Conservation (phyloP, 2,888 invertebrate genomes). For the Gonocerus acuteangulatus region DNA sequence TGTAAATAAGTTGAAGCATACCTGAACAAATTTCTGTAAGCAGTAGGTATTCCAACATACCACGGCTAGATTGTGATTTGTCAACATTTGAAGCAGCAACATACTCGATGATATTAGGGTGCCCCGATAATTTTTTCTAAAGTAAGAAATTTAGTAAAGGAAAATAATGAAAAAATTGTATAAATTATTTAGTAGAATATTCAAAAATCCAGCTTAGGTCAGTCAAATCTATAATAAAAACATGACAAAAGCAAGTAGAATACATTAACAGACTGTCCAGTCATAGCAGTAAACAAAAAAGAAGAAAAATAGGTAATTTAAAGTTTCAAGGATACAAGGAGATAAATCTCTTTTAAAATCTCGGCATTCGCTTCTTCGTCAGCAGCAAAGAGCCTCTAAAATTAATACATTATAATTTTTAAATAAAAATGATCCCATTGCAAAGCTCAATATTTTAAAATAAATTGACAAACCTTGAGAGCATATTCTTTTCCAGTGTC, state of each 20-base stretch:
- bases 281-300: too few relatives aligned
- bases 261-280: neutral
- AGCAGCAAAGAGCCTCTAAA: conserved; percentile 67
- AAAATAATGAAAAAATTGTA: neutral
- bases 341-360: conserved; percentile 74
- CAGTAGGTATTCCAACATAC: conserved; percentile 81
- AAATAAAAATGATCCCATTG: neutral
- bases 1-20: conserved; percentile 38
- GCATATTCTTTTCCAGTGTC: conserved; percentile 83
- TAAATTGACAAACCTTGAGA: conserved; percentile 58
- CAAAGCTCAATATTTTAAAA: neutral
- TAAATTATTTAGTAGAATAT: neutral
- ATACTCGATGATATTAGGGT: conserved; percentile 85
- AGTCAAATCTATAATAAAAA: neutral
- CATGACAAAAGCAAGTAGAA: neutral
- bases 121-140: conserved; percentile 78
- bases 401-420: conserved; percentile 22
- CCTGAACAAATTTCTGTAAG: conserved; percentile 90
- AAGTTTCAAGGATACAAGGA: conserved; percentile 46
- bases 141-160: neutral
- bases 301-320: neutral
- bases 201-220: neutral
- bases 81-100: conserved; percentile 74
- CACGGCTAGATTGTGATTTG: conserved; percentile 68
- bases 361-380: conserved; percentile 72